These are phyloP conservation scores for Cyrtonyx montezumae DNA, from an alignment of 2,113 vertebrate species.

Conservation along the genomic window DNA sequence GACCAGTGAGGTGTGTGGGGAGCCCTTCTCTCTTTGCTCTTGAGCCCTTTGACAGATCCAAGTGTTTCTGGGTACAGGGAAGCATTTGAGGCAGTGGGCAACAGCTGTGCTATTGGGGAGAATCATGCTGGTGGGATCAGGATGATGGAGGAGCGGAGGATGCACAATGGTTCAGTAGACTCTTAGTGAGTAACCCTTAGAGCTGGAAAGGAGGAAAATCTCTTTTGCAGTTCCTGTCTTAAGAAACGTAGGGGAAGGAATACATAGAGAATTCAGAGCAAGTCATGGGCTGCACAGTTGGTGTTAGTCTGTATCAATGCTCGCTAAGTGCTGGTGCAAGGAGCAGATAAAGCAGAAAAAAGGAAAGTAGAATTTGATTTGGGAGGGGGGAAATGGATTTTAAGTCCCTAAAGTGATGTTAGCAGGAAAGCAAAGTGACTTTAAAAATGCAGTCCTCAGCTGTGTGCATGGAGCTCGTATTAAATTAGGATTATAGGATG, in stretches of 20 bases:
- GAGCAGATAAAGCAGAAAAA: background rate
- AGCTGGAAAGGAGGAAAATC: background rate
- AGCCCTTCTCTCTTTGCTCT: background rate
- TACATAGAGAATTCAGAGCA: background rate
- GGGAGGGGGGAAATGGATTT: background rate
- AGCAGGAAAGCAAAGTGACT: background rate
- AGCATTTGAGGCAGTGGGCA: background rate
- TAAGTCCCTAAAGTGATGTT: background rate
- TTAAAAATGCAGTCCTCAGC: background rate
- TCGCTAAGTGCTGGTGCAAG: background rate
- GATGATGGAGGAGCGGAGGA: background rate
- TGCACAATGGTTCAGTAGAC: accelerated
- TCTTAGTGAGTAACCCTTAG: background rate
- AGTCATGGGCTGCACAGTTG: background rate
- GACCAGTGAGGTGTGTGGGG: background rate
- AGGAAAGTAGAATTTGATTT: background rate
- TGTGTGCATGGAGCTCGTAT: background rate
- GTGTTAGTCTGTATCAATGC: background rate
- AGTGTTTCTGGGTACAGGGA: accelerated
- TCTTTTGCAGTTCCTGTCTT: background rate
- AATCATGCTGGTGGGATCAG: background rate
- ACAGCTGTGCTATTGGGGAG: background rate
- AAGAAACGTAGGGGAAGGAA: background rate
- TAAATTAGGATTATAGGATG: background rate
- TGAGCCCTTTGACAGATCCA: background rate